Evolutionary conservation across 2,797 vertebrate species (phyloP).

Genomic region (Nasua narica): DNA sequence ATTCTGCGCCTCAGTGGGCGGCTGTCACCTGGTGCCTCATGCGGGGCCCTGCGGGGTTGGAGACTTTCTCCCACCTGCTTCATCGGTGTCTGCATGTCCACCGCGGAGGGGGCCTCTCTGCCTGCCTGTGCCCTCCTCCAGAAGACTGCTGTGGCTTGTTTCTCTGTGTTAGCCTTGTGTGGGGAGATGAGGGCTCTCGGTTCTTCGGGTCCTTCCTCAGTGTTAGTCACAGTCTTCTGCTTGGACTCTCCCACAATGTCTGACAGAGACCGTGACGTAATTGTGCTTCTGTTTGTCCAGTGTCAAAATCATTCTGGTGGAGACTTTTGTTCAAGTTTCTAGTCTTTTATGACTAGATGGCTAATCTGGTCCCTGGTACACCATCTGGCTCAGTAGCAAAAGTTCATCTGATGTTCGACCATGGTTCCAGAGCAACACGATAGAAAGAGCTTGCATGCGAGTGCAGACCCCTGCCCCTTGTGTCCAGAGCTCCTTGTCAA

Average conservation of each 20-base stretch:
- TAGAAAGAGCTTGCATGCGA: background rate
- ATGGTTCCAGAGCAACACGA: background rate
- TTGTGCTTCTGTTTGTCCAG: too few species aligned
- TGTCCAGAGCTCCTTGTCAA: background rate
- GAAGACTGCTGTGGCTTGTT: background rate
- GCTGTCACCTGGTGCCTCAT: background rate
- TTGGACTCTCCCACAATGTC: background rate
- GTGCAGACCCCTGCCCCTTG: background rate
- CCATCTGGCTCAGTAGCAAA: background rate
- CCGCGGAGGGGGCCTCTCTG: background rate
- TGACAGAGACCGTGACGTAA: background rate
- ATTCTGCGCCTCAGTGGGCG: background rate
- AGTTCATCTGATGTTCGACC: background rate
- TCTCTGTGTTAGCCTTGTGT: background rate
- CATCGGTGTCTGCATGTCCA: background rate
- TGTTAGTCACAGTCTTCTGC: background rate
- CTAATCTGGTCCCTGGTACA: background rate
- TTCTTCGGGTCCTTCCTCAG: background rate
- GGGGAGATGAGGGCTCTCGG: background rate
- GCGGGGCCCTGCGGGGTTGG: background rate
- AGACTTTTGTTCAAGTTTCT: background rate
- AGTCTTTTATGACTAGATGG: background rate
- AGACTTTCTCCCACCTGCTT: background rate
- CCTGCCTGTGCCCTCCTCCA: background rate
- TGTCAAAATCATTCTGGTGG: background rate